These are phyloP conservation scores for Pygoscelis adeliae DNA, from an alignment of 2,113 vertebrate genomes.

Conservation along the genomic window DNA sequence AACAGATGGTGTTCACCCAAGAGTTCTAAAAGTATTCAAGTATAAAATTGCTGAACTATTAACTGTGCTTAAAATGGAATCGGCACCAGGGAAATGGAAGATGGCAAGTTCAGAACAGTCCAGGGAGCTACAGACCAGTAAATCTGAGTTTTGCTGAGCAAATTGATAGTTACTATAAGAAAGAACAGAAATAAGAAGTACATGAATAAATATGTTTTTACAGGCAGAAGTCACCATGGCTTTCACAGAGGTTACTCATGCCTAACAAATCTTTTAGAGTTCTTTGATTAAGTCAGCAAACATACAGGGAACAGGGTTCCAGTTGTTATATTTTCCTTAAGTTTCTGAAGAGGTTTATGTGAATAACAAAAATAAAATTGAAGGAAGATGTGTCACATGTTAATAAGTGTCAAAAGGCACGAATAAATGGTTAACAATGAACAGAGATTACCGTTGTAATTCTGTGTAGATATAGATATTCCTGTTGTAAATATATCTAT, in stretches of 20 bases:
- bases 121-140: neutral
- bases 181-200: neutral
- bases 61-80: neutral
- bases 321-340: neutral
- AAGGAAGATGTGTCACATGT: accelerated
- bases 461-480: neutral
- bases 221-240: neutral
- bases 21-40: neutral
- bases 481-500: neutral
- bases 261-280: neutral
- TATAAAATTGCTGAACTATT: slow-evolving; percentile 15
- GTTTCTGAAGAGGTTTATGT: neutral
- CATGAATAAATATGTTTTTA: neutral
- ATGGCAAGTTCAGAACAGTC: neutral
- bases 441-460: neutral
- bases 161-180: neutral
- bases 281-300: neutral
- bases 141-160: neutral
- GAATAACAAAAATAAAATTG: neutral
- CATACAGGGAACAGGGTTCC: neutral
- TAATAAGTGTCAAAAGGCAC: neutral
- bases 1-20: slow-evolving; percentile 18
- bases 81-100: neutral
- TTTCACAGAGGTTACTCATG: neutral
- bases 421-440: neutral